Evolutionary conservation across 2,113 vertebrate genomes (phyloP), one percentile per base, ranked within the genome.

Genomic region (Pleuronectes platessa): DNA sequence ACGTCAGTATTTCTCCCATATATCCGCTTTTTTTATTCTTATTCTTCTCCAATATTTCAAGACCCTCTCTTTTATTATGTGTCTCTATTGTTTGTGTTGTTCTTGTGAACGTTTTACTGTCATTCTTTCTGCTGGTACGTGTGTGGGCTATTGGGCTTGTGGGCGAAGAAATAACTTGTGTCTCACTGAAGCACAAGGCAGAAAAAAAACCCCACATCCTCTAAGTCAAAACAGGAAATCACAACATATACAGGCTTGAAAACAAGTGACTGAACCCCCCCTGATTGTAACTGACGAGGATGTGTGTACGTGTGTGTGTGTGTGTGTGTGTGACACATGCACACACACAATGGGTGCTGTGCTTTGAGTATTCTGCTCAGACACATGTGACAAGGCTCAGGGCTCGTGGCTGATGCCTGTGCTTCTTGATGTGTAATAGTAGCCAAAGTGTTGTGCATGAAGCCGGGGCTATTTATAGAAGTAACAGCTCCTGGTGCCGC

Each of bases 161-260:
- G 83, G 78, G 81, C 21, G 69, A 18, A 65, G 64, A 73, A 77
- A 68, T 68, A 14, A 74, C 73, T 75, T 82, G 68, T 82, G 68
- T 82, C 42, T 79, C 74, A 59, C 56, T 61, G 73, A 90, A 77
- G 31, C 51, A 61, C 73, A 63, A 72, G 54, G 86, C 82, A 88
- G 83, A 86, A 68, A 87, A 84, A 31, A 84, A 35, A 82, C 81
- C 92, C 90, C 91, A 93, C 92, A 92, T 90, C 90, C 88, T 91
- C 61, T 73, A 31, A 85, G 77, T 76, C 77, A 86, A 88, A 90
- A 90, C 89, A 91, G 88, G 88, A 90, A 91, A 82, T 54, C 64
- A 54, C 60, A 55, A 74, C 68, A 51, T 51, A 74, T 68, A 76
- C 31, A 71, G 68, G 65, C 79, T 68, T 79, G 74, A 79, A 77